These are phyloP conservation scores for Malurus splendens DNA, from an alignment of 2,797 vertebrate species.

Conservation along the genomic window DNA sequence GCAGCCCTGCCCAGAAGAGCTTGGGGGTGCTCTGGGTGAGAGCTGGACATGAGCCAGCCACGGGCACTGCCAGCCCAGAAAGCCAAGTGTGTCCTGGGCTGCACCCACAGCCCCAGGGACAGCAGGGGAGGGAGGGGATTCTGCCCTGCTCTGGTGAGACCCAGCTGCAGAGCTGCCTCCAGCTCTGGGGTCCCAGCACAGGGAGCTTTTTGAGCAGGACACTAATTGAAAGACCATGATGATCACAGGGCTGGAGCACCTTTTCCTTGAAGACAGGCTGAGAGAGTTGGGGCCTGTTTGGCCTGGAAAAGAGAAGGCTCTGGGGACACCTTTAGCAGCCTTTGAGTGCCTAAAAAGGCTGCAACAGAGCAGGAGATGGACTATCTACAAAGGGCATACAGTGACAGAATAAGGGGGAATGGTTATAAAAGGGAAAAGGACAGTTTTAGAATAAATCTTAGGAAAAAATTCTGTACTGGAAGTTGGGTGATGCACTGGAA, in stretches of 20 bases:
- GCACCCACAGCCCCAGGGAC: background rate
- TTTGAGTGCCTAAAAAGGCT: background rate
- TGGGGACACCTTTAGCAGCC: background rate
- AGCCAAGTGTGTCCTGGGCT: background rate
- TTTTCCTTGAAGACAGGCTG: background rate
- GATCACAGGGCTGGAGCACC: background rate
- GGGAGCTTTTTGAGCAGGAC: background rate
- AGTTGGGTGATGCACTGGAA: background rate
- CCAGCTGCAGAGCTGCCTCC: background rate
- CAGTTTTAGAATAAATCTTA: background rate
- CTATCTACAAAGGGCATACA: too few species aligned
- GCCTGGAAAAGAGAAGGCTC: background rate
- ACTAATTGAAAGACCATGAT: background rate
- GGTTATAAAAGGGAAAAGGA: background rate
- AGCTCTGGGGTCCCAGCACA: background rate
- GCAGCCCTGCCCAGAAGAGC: background rate
- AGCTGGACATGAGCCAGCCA: background rate
- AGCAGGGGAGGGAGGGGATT: background rate
- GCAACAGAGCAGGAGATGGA: background rate
- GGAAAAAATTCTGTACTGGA: background rate
- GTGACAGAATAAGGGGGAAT: background rate
- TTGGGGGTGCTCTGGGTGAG: background rate
- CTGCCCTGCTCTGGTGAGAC: background rate
- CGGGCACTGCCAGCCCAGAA: accelerated
- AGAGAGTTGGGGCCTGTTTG: background rate